Base-by-base conservation (phyloP, 2,797 vertebrate genomes). In the Anguilla pacifica region DNA sequence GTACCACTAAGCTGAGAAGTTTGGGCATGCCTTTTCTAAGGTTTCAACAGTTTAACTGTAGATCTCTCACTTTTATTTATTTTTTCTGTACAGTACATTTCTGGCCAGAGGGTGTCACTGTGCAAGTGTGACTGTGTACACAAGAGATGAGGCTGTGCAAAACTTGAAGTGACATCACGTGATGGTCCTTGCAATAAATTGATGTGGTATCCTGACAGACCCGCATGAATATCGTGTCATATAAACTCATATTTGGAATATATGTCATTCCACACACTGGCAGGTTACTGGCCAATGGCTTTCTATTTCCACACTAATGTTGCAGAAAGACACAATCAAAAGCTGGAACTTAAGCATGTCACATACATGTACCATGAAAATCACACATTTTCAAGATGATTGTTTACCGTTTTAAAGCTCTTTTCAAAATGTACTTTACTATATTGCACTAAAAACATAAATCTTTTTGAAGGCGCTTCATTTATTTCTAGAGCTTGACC, bases 41-140 rank as follows among this genome's bases (percentile, higher is more conserved):
- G 28, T 31, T 74, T 77, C 13, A 31, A 5, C 31, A 77, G 17
- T 79, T 79, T 79, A 39, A 43, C 13, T 79, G 74, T 19, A 46
- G 35, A 43, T 22, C 1, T 19, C 4, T 7, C 6, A 31, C 1
- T 43, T 19, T 17, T 39, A 39, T 7, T 31, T 35, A 25, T 46
- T 51, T 67, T 67, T 51, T 0, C 35, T 22, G 79, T 49, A 19
- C 43, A 10, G 79, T 51, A 25, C 13, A 15, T n/a, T 43, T 82
- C 43, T 82, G 79, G 79, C 79, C 79, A 82, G 19, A 51, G 79
- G 79, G 79, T 49, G 79, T 49, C 79, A 82, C 6, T 51, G 46
- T 25, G 46, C 9, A 1, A 82, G 79, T 51, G 10, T 9, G 43
- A 25, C 74, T 51, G 77, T n/a, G 5, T 51, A 22, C 17, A 11